Base-by-base conservation (phyloP, 2,113 vertebrate genomes). In the Parus major region DNA sequence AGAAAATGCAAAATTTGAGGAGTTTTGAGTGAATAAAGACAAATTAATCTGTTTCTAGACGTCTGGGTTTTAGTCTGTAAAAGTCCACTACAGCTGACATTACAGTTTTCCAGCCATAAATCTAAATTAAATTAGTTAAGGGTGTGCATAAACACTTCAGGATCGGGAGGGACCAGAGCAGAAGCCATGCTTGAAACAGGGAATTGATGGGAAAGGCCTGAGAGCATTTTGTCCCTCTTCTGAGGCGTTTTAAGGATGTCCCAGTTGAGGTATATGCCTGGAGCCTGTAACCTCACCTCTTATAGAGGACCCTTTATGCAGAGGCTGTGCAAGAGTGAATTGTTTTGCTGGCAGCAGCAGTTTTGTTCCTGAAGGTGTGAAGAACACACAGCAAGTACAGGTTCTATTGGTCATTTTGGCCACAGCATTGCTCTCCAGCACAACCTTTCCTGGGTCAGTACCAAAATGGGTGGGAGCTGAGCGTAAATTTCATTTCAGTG, bases 21-120 rank as follows among this genome's bases (percentile, higher is more conserved):
- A 55, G 11, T 73, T 93, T 70, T 68, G 41, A 66, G 33, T 80
- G 44, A 97, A 96, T 96, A 95, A 96, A 97, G 53, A 52, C 59
- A 81, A 83, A 88, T 24, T 1, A 55, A 75, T 81, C 64, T 50
- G 18, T 94, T 90, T 64, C 11, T 81, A 56, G 68, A 86, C 61
- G 88, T 77, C 88, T 95, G 64, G 4, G 13, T 44, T 66, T 78
- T 33, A 65, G 35, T 90, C 39, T 90, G 69, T 31, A 47, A 49
- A 66, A 63, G 53, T 69, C 21, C 36, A 70, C 13, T 82, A 2
- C 52, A 49, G 22, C 39, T 56, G 69, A 33, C 13, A 15, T 3
- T n/a, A 49, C 29, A 49, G 22, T 55, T 70, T 22, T 88, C 6
- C 25, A n/a, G 19, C 2, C 29, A 5, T 50, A 59, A 50, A 36